Percentiles rank a stretch among this genome's conserved stretches.
These are phyloP conservation scores for Canis aureus DNA, from an alignment of 2,113 vertebrate species.

Conservation along the genomic window DNA sequence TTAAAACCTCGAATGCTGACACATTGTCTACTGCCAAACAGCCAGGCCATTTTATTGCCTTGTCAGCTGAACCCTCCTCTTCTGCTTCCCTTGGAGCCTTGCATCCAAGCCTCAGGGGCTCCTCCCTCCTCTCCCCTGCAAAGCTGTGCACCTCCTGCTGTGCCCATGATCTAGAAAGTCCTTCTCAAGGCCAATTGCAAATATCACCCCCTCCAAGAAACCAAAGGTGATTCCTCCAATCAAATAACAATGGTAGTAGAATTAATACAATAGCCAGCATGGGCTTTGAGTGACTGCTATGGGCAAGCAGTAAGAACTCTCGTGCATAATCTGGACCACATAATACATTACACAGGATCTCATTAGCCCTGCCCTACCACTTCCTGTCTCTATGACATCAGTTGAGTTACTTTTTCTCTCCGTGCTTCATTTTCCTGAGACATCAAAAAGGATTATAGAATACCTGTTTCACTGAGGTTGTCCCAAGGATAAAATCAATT, in stretches of 20 bases:
- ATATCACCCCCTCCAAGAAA: neutral
- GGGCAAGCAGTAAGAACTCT: neutral
- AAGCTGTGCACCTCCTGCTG: neutral
- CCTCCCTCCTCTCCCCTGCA: neutral
- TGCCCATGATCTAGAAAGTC: neutral
- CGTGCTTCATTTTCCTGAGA: neutral
- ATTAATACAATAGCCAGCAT: neutral
- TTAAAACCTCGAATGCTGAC: slow-evolving; percentile 41
- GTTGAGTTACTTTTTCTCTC: neutral
- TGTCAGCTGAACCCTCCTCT: neutral
- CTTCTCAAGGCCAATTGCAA: neutral
- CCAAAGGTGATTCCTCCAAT: neutral
- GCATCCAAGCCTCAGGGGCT: neutral
- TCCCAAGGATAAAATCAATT: neutral
- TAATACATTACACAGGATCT: neutral
- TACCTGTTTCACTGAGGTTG: neutral
- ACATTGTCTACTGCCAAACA: neutral
- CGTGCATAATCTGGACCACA: neutral
- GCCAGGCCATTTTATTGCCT: neutral
- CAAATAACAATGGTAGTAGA: neutral
- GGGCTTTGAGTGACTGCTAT: neutral
- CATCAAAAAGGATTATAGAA: neutral
- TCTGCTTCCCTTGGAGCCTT: neutral
- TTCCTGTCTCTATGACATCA: neutral
- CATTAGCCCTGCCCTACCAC: neutral